phyloP scores from a whole-genome alignment of 1,140 invertebrate genomes.

The Dermatophagoides farinae region DNA sequence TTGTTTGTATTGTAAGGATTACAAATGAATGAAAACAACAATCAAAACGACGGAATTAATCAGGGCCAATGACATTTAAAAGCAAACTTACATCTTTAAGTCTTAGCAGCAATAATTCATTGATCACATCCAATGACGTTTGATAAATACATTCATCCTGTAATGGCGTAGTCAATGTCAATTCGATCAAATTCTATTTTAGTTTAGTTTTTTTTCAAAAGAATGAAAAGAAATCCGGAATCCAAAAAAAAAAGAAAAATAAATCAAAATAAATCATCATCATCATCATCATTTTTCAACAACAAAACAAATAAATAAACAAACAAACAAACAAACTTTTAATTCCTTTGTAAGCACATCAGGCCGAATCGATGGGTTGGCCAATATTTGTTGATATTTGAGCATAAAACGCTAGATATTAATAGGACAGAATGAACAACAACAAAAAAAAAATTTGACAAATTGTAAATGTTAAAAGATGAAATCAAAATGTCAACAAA shows the following conservation, averaged over 20 bases:
- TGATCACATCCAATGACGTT: constrained; percentile 44
- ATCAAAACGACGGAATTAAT: not conserved
- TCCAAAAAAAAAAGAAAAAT: too few relatives aligned
- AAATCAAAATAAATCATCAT: not conserved
- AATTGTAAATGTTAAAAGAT: too few relatives aligned
- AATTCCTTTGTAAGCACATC: constrained; percentile 61
- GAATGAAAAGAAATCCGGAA: too few relatives aligned
- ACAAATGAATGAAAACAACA: not conserved
- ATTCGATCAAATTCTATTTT: constrained; percentile 49
- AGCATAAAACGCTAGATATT: constrained; percentile 49
- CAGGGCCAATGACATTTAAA: too few relatives aligned
- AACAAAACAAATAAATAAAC: not conserved
- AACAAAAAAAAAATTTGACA: not conserved
- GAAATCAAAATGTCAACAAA: too few relatives aligned
- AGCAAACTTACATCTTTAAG: not conserved
- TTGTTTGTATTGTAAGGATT: not conserved
- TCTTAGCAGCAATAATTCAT: constrained; percentile 12
- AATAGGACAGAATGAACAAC: constrained; percentile 21
- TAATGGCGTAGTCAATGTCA: constrained; percentile 50
- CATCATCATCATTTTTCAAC: not conserved
- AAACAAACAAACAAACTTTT: constrained; percentile 31
- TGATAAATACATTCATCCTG: constrained; percentile 54
- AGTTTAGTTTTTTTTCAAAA: constrained; percentile 17
- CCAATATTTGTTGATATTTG: constrained; percentile 49
- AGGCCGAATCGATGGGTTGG: constrained; percentile 36